Conservation (phyloP, 1,140 invertebrate genomes). For the Hirudo medicinalis region DNA sequence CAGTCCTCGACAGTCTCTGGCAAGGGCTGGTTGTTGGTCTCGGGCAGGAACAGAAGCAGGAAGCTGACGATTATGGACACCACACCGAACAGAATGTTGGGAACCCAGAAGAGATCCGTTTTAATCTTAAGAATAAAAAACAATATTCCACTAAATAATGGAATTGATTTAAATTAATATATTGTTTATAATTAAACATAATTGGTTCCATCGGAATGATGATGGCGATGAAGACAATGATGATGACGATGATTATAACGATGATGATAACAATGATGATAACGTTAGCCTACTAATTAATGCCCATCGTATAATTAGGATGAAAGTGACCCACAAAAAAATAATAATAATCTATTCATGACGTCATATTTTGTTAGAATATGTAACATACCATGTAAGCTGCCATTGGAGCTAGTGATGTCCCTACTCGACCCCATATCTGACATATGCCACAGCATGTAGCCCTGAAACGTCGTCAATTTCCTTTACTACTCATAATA, state of each 20-base stretch:
- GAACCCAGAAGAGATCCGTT: constrained; percentile 6
- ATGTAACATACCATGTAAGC: not conserved
- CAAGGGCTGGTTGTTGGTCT: constrained; percentile 17
- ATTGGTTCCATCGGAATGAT: too few species aligned
- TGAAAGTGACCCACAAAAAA: too few species aligned
- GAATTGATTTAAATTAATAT: too few species aligned
- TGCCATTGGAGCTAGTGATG: not conserved
- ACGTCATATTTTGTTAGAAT: too few species aligned
- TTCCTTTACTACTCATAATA: not conserved
- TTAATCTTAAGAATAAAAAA: not conserved
- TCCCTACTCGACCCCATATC: constrained; percentile 1
- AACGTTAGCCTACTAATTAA: too few species aligned
- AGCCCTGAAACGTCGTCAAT: not conserved
- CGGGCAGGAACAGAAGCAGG: constrained; percentile 17
- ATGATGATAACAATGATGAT: too few species aligned
- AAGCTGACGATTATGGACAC: constrained; percentile 16
- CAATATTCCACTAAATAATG: too few species aligned
- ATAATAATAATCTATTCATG: too few species aligned
- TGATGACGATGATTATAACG: too few species aligned
- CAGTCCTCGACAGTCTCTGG: constrained; percentile 20
- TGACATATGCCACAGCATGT: constrained; percentile 9
- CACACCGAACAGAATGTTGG: constrained; percentile 11
- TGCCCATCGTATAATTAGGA: too few species aligned
- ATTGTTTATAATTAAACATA: too few species aligned
- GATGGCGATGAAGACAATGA: too few species aligned